Base-by-base conservation (phyloP, 2,888 invertebrate genomes). In the Philaethria dido region DNA sequence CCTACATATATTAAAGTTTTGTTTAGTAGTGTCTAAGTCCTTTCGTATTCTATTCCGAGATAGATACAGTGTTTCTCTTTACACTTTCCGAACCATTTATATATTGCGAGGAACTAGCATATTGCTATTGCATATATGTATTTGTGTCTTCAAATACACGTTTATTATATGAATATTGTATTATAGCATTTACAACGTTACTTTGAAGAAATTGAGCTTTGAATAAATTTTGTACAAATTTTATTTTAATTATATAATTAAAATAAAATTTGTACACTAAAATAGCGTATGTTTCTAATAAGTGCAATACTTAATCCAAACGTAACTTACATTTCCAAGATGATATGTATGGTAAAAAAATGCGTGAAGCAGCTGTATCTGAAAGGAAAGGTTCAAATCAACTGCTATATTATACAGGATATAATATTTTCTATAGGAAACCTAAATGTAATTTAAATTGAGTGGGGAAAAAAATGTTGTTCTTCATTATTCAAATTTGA, bases 11-110 rank as follows among this genome's bases (percentile, higher is more conserved):
- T 63, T 54, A 63, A 55, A 45, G 16, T 45, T 36, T 55, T 47
- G 45, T 45, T 39, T 25, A 1, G 22, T 39, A 16, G 25, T 57
- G 22, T 47, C 25, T 25, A 57, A 48, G 47, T 57, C 14, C 47
- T 42, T 55, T 55, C 48, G 29, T 67, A 61, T 63, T 59, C 67
- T 61, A 64, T 61, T 68, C 64, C 47, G 52, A 67, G 36, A 62
- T 69, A 64, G 47, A 64, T 68, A 61, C 59, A 55, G 57, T 64
- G 67, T 64, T 67, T 69, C 67, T 69, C 18, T 67, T 61, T 55
- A 64, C 67, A 69, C 64, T 57, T 64, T 68, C 64, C 64, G 67
- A 59, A 62, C 62, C 60, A 62, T 55, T 64, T 62, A 45, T 50
- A 14, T 62, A 57, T 64, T 64, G 62, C 68, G 68, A 52, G 45